These are phyloP conservation scores for Hirudinaria manillensis DNA, from an alignment of 2,888 invertebrate genomes.

Conservation along the genomic window DNA sequence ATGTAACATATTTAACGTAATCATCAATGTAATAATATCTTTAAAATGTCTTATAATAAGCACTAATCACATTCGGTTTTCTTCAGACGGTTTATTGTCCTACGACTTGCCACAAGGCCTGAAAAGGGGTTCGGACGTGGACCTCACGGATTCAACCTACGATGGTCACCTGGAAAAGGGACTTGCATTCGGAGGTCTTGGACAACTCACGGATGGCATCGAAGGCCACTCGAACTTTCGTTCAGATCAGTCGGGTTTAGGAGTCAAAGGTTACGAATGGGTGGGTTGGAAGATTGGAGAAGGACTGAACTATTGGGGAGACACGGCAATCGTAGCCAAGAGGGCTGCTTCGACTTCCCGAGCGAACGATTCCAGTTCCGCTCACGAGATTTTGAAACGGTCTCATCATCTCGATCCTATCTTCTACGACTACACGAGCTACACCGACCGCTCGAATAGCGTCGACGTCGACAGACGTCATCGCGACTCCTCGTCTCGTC, in stretches of 20 bases:
- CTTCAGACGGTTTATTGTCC: slow-evolving; percentile 71
- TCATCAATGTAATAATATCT: not conserved
- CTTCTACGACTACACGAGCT: not conserved
- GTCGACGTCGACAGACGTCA: not conserved
- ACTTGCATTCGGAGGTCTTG: slow-evolving; percentile 69
- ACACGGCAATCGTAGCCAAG: not conserved
- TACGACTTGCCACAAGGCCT: slow-evolving; percentile 85
- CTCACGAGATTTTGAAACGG: not conserved
- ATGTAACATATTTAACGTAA: not conserved
- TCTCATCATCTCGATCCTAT: not conserved
- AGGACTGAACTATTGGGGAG: not conserved
- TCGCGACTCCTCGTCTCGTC: too few species aligned
- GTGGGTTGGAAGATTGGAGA: slow-evolving; percentile 69
- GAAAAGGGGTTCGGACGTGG: slow-evolving; percentile 70
- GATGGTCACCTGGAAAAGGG: slow-evolving; percentile 66
- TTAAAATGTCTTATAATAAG: not conserved
- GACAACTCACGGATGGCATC: slow-evolving; percentile 74
- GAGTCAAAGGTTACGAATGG: slow-evolving; percentile 69
- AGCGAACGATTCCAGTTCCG: not conserved
- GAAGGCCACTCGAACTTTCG: slow-evolving; percentile 71
- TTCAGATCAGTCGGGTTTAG: slow-evolving; percentile 61
- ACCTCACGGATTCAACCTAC: slow-evolving; percentile 76
- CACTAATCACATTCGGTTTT: not conserved
- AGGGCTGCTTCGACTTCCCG: not conserved
- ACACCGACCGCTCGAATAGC: not conserved